Conservation (phyloP, 2,797 vertebrate genomes). For the Nyctalus aviator region DNA sequence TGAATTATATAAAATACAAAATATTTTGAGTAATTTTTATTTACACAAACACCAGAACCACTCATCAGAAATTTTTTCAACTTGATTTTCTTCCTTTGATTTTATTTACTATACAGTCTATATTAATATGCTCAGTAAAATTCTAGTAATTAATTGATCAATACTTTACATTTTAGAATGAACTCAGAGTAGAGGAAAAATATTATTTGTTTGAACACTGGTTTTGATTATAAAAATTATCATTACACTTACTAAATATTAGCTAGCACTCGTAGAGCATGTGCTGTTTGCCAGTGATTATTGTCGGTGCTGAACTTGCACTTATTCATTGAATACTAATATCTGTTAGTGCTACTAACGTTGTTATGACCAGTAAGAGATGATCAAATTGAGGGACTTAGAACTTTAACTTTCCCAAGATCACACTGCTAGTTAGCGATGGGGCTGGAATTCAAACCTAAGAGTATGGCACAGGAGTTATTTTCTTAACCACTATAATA, state of each 20-base stretch:
- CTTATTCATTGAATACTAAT: slow-evolving; percentile 1
- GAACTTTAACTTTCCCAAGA: slow-evolving; percentile 1
- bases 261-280: not conserved
- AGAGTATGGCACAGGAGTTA: not conserved
- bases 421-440: not conserved
- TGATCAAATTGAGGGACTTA: not conserved
- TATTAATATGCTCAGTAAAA: slow-evolving; percentile 1
- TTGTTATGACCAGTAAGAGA: slow-evolving; percentile 10
- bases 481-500: slow-evolving; percentile 24
- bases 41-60: not conserved
- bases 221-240: slow-evolving; percentile 22
- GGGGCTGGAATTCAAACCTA: slow-evolving; percentile 13
- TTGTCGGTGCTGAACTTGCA: slow-evolving; percentile 4
- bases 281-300: not conserved
- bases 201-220: not conserved
- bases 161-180: slow-evolving; percentile 25
- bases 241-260: slow-evolving; percentile 9
- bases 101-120: slow-evolving; percentile 31
- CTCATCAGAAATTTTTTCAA: slow-evolving; percentile 22
- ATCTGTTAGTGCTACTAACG: not conserved
- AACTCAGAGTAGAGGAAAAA: not conserved
- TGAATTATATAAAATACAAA: slow-evolving; percentile 34
- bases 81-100: slow-evolving; percentile 45
- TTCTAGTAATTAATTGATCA: slow-evolving; percentile 41
- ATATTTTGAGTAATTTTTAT: slow-evolving; percentile 30